These are phyloP conservation scores for Xenopus laevis DNA, from an alignment of 2,113 vertebrate genomes.

Conservation along the genomic window DNA sequence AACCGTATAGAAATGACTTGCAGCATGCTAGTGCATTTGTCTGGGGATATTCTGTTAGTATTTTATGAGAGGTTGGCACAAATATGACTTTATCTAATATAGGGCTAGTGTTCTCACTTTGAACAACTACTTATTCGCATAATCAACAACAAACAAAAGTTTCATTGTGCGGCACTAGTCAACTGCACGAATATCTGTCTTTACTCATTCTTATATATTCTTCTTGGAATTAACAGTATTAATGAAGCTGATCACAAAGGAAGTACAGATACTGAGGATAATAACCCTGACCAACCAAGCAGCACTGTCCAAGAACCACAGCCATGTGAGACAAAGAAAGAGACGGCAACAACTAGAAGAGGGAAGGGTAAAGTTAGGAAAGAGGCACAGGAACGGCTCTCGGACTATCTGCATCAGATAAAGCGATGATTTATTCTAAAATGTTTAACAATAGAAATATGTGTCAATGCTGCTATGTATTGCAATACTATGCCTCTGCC, in stretches of 20 bases:
- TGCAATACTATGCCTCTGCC: not conserved
- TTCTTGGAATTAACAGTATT: conserved; percentile 2
- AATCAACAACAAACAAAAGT: too few species aligned
- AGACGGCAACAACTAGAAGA: conserved; percentile 27
- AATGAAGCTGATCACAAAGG: conserved; percentile 7
- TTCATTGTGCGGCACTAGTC: too few species aligned
- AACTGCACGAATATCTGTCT: too few species aligned
- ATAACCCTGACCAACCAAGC: not conserved
- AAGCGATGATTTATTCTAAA: conserved; percentile 52
- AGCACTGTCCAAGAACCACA: not conserved
- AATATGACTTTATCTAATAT: too few species aligned
- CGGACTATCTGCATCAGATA: conserved; percentile 57
- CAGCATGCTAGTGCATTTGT: too few species aligned
- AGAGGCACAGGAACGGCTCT: conserved; percentile 32
- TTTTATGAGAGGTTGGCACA: too few species aligned
- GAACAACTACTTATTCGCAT: too few species aligned
- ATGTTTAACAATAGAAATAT: not conserved
- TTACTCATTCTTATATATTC: not conserved
- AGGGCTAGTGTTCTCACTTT: too few species aligned
- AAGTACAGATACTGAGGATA: not conserved
- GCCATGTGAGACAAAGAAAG: conserved; percentile 18
- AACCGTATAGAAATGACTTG: too few species aligned
- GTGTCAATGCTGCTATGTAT: not conserved
- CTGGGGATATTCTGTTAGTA: too few species aligned
- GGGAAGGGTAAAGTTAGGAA: conserved; percentile 21